These are phyloP conservation scores for Remorina albescens DNA, from an alignment of 2,797 vertebrate genomes.

Conservation along the genomic window DNA sequence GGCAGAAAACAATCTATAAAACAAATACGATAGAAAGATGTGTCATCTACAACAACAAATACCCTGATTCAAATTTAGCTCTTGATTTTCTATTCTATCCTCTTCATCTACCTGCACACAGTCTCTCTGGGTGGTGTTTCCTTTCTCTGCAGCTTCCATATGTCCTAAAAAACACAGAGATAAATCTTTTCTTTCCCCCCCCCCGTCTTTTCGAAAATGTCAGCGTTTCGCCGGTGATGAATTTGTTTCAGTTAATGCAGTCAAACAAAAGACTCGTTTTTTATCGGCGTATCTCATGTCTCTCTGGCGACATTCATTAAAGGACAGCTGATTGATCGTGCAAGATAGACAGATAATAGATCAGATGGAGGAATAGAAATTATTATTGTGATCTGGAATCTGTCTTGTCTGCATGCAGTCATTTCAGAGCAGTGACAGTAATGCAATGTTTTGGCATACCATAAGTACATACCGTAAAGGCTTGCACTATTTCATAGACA, in stretches of 20 bases:
- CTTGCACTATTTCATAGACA: not conserved
- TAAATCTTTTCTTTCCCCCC: too few relatives aligned
- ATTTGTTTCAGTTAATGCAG: constrained; percentile 16
- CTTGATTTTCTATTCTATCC: not conserved
- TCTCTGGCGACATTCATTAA: not conserved
- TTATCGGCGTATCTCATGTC: not conserved
- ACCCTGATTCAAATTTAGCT: too few relatives aligned
- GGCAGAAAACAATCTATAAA: not conserved
- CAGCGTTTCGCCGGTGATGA: constrained; percentile 1
- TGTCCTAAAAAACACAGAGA: not conserved
- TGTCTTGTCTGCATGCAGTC: not conserved
- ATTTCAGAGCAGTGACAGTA: not conserved
- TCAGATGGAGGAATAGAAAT: not conserved
- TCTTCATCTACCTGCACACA: not conserved
- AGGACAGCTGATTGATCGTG: constrained; percentile 7
- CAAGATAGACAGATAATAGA: not conserved
- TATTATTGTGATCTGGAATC: constrained; percentile 19
- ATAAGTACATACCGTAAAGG: not conserved
- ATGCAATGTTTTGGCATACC: not conserved
- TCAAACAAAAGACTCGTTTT: not conserved
- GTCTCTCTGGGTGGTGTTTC: not conserved
- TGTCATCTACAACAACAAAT: too few relatives aligned
- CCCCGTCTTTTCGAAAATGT: constrained; percentile 1
- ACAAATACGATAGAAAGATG: too few relatives aligned
- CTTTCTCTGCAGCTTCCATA: not conserved